Evolutionary conservation across 2,797 vertebrate genomes (phyloP), one percentile per base, ranked within the genome.

Genomic region (Pangasius krempfi): DNA sequence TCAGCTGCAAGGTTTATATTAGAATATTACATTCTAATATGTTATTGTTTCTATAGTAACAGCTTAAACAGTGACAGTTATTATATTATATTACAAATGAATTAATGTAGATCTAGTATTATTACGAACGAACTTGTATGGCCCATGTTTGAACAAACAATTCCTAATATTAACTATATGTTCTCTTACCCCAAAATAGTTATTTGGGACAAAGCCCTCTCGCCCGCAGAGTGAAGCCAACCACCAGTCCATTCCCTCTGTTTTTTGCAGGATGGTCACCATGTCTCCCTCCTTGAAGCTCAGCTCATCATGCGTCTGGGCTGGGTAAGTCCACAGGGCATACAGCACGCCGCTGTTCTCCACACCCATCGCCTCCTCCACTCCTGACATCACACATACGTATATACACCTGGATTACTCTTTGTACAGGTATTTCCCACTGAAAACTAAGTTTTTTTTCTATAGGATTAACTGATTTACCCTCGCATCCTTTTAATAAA

Each of bases 151-250:
- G 18, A 62, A 47, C 58, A 64, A 27, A 64, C 20, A 22, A 58
- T 25, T 37, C 52, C 4, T 56, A 54, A 44, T 30, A 70, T 50
- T 33, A 7, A 72, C 4, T 0, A 20, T 47, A 62, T 76, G 25
- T 62, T 40, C 30, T 9, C 96, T 97, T 93, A 98, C 98, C 96
- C 98, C 98, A 37, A 98, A 98, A 89, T 98, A 97, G 95, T 98
- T 98, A n/a, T 95, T 96, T 5, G 98, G 97, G n/a, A 98, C 96
- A 0, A 97, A 97, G 27, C 98, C 98, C 93, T 99, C 97, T 58
- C 96, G 95, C 87, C 98, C 98, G 0, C 95, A 97, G 64, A 98
- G 97, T 0, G 97, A 94, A 0, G 97, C 97, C 97, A 97, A 98
- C 97, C 98, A 98, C 98, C 98, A 99, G 88, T 96, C 95, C 0